Percentiles rank a stretch among this genome's conserved stretches.
phyloP scores from a whole-genome alignment of 2,888 invertebrate species.

The Crematogaster levior region DNA sequence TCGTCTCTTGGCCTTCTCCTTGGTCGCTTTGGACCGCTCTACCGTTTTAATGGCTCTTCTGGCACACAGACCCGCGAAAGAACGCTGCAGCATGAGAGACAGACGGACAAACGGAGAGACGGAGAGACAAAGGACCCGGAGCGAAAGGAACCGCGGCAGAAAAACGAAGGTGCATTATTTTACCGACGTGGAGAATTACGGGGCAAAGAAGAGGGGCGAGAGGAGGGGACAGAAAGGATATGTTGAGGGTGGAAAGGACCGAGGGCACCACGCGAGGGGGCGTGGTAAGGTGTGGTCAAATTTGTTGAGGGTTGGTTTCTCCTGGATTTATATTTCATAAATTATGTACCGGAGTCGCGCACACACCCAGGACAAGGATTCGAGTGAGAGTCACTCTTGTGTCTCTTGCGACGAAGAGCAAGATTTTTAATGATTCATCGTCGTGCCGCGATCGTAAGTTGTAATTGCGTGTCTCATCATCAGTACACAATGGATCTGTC shows the following conservation, averaged over 20 bases:
- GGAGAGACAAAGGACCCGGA: slow-evolving; percentile 62
- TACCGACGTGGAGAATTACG: slow-evolving; percentile 61
- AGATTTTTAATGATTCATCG: slow-evolving; percentile 18
- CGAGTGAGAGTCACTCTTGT: slow-evolving; percentile 60
- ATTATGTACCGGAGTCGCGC: slow-evolving; percentile 71
- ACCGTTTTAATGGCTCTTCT: slow-evolving; percentile 76
- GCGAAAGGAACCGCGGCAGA: slow-evolving; percentile 56
- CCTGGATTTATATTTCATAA: slow-evolving; percentile 82
- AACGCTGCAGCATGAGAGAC: slow-evolving; percentile 57
- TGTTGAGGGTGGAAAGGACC: slow-evolving; percentile 46
- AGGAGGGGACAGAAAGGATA: slow-evolving; percentile 1
- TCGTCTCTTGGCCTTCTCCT: slow-evolving; percentile 61
- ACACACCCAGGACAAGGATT: slow-evolving; percentile 59
- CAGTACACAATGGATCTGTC: slow-evolving; percentile 34
- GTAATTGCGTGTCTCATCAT: slow-evolving; percentile 32
- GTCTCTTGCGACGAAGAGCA: not conserved
- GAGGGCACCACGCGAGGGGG: slow-evolving; percentile 70
- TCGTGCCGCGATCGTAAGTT: slow-evolving; percentile 29
- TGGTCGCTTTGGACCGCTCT: slow-evolving; percentile 51
- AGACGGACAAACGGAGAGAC: slow-evolving; percentile 54
- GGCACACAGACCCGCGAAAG: slow-evolving; percentile 35
- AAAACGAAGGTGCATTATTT: slow-evolving; percentile 64
- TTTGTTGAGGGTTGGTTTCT: slow-evolving; percentile 81
- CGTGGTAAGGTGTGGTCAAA: slow-evolving; percentile 83
- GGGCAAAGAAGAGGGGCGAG: slow-evolving; percentile 28